Evolutionary conservation across 1,140 invertebrate species (phyloP).

Genomic region (Micrasema longulum): DNA sequence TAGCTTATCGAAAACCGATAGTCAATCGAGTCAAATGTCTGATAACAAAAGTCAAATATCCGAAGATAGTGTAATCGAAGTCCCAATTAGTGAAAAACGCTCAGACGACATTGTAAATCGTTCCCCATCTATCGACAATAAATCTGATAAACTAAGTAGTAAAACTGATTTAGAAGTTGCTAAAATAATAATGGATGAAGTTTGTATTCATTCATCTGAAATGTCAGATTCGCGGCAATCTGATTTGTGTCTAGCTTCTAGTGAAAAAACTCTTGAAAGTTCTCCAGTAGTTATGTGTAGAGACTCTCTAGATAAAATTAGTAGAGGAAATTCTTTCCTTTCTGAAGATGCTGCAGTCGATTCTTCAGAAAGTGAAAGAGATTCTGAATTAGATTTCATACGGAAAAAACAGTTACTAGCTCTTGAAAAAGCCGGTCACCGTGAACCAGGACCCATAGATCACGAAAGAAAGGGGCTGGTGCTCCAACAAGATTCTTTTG

Average conservation of each 20-base stretch:
- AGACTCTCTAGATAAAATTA: constrained; percentile 39
- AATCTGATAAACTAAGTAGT: constrained; percentile 35
- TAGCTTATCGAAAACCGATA: constrained; percentile 65
- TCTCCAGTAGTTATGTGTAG: constrained; percentile 45
- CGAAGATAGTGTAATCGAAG: constrained; percentile 53
- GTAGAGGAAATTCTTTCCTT: constrained; percentile 46
- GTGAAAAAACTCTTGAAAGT: constrained; percentile 53
- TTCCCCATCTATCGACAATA: constrained; percentile 48
- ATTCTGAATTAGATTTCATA: constrained; percentile 70
- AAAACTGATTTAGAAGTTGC: constrained; percentile 32
- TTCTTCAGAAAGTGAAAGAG: constrained; percentile 84
- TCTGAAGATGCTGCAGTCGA: constrained; percentile 71
- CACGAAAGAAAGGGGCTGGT: constrained; percentile 81
- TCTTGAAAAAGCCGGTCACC: constrained; percentile 50
- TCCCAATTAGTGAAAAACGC: constrained; percentile 43
- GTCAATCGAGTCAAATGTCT: constrained; percentile 64
- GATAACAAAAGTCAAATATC: constrained; percentile 56
- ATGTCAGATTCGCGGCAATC: constrained; percentile 45
- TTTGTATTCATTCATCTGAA: constrained; percentile 42
- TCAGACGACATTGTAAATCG: constrained; percentile 32
- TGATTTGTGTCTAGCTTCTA: constrained; percentile 33
- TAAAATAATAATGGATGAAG: constrained; percentile 39
- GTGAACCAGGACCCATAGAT: constrained; percentile 63
- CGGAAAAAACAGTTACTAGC: constrained; percentile 53
- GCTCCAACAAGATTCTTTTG: constrained; percentile 84